A percentile compares a stretch with the other conserved stretches of the same genome.
Conservation (phyloP, 2,888 invertebrate species). For the Metalampra italica region DNA sequence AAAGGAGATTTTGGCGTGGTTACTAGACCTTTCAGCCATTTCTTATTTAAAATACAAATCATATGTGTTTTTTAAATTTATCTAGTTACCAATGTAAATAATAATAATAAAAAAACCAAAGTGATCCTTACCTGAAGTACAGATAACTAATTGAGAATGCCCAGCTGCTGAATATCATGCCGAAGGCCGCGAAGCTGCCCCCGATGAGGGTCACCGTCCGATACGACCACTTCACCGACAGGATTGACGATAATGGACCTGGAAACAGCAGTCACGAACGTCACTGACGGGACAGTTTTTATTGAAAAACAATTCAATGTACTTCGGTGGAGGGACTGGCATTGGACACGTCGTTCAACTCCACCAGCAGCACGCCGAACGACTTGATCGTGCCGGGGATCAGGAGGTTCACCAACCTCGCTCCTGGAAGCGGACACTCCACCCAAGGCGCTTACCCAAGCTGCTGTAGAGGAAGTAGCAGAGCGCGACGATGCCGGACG, state of each 20-base stretch:
- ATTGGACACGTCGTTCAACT: slow-evolving; percentile 88
- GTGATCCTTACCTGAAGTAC: slow-evolving; percentile 83
- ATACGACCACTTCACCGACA: slow-evolving; percentile 91
- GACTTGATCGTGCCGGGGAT: slow-evolving; percentile 93
- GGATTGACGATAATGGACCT: slow-evolving; percentile 92
- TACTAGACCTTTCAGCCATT: no score
- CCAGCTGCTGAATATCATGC: slow-evolving; percentile 90
- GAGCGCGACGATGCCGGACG: slow-evolving; percentile 91
- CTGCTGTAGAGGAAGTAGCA: slow-evolving; percentile 94
- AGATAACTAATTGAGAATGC: slow-evolving; percentile 88
- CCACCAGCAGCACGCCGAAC: slow-evolving; percentile 90
- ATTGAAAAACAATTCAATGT: no score
- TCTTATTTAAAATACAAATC: no score
- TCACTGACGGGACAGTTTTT: no score
- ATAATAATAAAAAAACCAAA: no score
- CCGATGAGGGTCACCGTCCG: slow-evolving; percentile 90
- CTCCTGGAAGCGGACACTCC: no score
- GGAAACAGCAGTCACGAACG: slow-evolving; percentile 25
- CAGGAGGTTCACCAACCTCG: slow-evolving; percentile 89
- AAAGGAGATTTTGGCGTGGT: no score
- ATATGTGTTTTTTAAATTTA: no score
- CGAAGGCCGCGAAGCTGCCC: slow-evolving; percentile 88
- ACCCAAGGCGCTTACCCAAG: slow-evolving; percentile 81
- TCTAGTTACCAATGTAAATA: no score
- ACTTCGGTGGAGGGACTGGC: slow-evolving; percentile 83